Evolutionary conservation across 2,113 vertebrate genomes (phyloP).

Genomic region (Odocoileus virginianus): DNA sequence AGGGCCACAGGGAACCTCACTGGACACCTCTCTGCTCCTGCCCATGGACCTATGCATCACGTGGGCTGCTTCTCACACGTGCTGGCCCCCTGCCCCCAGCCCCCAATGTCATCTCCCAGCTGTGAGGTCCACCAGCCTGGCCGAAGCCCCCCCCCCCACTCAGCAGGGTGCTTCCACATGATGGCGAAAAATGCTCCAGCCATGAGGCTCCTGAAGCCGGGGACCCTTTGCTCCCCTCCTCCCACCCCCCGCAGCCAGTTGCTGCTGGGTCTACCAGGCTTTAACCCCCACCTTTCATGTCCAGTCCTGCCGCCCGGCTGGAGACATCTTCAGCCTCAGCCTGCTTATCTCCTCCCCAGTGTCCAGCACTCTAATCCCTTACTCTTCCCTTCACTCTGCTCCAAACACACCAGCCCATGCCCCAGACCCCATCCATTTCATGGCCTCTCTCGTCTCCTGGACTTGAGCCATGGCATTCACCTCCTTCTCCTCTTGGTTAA

Average conservation of each 20-base stretch:
- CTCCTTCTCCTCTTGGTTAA: neutral
- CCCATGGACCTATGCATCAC: accelerated
- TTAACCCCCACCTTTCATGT: neutral
- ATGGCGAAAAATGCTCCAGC: neutral
- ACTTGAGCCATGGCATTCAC: neutral
- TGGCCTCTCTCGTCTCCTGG: too few relatives aligned
- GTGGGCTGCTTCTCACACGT: neutral
- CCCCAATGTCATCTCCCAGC: accelerated
- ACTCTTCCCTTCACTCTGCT: accelerated
- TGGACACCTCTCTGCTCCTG: neutral
- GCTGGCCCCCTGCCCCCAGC: neutral
- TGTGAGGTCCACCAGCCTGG: neutral
- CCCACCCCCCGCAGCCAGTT: neutral
- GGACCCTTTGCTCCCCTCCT: neutral
- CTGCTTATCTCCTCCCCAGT: neutral
- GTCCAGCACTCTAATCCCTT: accelerated
- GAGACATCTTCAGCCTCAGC: neutral
- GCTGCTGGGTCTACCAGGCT: neutral
- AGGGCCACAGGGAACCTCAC: neutral
- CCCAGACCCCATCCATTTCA: neutral
- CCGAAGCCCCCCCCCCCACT: accelerated
- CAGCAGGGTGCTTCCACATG: accelerated
- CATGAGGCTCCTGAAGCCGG: neutral
- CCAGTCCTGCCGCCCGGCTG: neutral
- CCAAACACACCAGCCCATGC: neutral